phyloP scores from a whole-genome alignment of 2,113 vertebrate species.

The Neomonachus schauinslandi region DNA sequence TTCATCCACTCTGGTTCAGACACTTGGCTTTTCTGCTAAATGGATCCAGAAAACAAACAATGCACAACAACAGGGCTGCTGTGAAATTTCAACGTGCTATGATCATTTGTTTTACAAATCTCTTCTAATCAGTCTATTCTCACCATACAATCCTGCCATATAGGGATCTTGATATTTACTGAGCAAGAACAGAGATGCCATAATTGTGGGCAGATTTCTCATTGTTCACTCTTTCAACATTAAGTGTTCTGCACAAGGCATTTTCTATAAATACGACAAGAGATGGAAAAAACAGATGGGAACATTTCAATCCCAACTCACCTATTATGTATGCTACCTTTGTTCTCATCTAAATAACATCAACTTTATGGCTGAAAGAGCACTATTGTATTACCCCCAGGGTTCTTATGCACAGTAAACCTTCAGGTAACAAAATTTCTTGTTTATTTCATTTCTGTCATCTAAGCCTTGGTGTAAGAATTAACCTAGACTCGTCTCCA shows the following conservation, averaged over 20 bases:
- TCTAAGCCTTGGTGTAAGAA: not conserved
- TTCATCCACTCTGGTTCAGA: not conserved
- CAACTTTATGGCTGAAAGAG: conserved; percentile 66
- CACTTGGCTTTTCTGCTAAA: not conserved
- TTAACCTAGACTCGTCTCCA: not conserved
- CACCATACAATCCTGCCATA: not conserved
- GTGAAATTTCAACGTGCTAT: not conserved
- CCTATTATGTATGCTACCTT: conserved; percentile 48
- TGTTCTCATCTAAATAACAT: conserved; percentile 73
- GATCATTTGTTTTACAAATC: conserved; percentile 53
- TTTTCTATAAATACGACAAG: conserved; percentile 67
- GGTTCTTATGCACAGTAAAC: not conserved
- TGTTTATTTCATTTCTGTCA: not conserved
- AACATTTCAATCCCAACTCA: conserved; percentile 78
- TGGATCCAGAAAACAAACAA: not conserved
- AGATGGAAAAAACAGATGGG: conserved; percentile 75
- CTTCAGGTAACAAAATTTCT: conserved; percentile 21
- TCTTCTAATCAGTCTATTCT: not conserved
- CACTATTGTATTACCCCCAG: not conserved
- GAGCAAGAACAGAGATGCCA: conserved; percentile 59
- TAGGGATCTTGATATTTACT: not conserved
- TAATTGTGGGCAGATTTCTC: conserved; percentile 35
- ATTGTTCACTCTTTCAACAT: conserved; percentile 67
- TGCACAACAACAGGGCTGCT: not conserved
- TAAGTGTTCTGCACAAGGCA: conserved; percentile 63